Conservation (phyloP, 2,888 invertebrate genomes). For the Calephelis perditalis region DNA sequence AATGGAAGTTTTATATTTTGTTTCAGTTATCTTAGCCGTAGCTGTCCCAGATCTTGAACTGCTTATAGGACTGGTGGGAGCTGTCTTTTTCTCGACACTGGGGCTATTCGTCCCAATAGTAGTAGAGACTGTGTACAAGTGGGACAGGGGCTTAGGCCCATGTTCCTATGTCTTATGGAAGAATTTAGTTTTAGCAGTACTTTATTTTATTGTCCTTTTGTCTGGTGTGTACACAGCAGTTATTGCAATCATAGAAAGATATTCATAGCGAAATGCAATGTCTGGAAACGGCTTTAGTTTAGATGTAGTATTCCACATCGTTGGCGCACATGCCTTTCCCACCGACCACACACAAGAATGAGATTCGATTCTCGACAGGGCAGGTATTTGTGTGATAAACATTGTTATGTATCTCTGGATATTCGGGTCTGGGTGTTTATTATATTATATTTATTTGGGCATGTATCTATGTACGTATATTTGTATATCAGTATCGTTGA, state of each 20-base stretch:
- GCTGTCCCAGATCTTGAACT: slow-evolving; percentile 90
- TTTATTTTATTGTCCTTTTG: slow-evolving; percentile 51
- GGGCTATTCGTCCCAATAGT: slow-evolving; percentile 87
- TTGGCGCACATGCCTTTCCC: too few species aligned
- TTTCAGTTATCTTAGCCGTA: slow-evolving; percentile 84
- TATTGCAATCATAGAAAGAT: slow-evolving; percentile 40
- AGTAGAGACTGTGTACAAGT: slow-evolving; percentile 84
- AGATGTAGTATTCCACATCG: too few species aligned
- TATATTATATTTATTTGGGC: too few species aligned
- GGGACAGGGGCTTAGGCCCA: slow-evolving; percentile 81
- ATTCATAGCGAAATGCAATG: slow-evolving; percentile 11
- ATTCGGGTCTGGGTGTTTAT: too few species aligned
- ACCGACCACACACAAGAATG: too few species aligned
- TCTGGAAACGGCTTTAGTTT: neutral
- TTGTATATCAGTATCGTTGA: too few species aligned
- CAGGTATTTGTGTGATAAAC: too few species aligned
- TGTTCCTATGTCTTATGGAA: slow-evolving; percentile 82
- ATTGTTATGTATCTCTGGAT: too few species aligned
- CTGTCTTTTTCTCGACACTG: slow-evolving; percentile 84
- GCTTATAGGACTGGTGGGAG: slow-evolving; percentile 92
- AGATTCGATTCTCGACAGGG: too few species aligned
- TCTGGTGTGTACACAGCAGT: slow-evolving; percentile 57
- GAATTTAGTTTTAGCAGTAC: slow-evolving; percentile 65
- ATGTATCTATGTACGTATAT: too few species aligned
- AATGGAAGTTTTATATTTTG: slow-evolving; percentile 26